A percentile compares a stretch with the other conserved stretches of the same genome.
Evolutionary conservation across 1,140 invertebrate genomes (phyloP).

Genomic region (Calliphora vicina): DNA sequence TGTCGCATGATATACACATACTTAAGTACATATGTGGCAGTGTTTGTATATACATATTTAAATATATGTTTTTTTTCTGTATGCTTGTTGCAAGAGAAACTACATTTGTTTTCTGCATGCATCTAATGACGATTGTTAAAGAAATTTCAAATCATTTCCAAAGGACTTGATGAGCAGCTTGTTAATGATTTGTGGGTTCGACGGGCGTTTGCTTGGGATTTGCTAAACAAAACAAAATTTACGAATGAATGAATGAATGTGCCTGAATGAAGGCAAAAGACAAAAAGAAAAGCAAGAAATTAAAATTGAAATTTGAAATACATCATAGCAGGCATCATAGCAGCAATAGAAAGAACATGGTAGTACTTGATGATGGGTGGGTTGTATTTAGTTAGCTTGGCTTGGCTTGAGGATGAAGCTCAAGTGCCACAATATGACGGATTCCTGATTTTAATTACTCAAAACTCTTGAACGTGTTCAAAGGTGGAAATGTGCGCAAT

Average conservation of each 20-base stretch:
- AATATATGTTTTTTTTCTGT: not conserved
- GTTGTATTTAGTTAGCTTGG: not conserved
- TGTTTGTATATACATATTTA: no score
- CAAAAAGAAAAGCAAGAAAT: conserved; percentile 17
- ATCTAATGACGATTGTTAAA: not conserved
- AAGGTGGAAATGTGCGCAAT: conserved; percentile 37
- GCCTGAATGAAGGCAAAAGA: conserved; percentile 20
- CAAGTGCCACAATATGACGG: conserved; percentile 34
- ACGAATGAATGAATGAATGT: not conserved
- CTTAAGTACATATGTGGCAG: not conserved
- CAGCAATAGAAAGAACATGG: no score
- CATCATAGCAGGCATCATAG: not conserved
- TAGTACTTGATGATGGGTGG: no score
- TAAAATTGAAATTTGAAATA: conserved; percentile 12
- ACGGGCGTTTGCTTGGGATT: not conserved
- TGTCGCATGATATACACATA: not conserved
- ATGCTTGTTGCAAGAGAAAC: no score
- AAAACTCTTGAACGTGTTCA: conserved; percentile 36
- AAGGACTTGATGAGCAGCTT: conserved; percentile 24
- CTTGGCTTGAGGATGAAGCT: not conserved
- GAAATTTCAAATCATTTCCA: conserved; percentile 27
- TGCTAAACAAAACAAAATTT: conserved; percentile 14
- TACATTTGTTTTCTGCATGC: not conserved
- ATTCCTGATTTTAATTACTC: conserved; percentile 36
- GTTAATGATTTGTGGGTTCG: conserved; percentile 21